Base-by-base conservation (phyloP, 2,888 invertebrate genomes). In the Troides aeacus region DNA sequence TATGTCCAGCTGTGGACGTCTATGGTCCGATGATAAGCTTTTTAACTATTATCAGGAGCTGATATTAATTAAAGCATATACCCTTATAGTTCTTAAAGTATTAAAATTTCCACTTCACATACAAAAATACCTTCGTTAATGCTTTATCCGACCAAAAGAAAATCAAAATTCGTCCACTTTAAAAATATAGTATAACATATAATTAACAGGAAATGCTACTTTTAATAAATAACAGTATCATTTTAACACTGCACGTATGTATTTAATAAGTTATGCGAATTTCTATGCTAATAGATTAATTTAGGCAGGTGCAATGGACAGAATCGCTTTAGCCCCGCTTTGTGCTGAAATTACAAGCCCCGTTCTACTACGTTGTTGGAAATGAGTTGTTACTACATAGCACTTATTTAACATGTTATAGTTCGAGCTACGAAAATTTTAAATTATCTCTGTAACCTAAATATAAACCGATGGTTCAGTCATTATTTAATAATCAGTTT, bases 281-380 rank as follows among this genome's bases (percentile, higher is more conserved):
- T 36, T 56, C 53, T 64, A 64, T 56, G 56, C 64, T 39, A 64
- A 64, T 64, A 64, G 64, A 64, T 64, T 64, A 64, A 56, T 64
- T 59, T 42, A 65, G 85, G 75, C 77, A 80, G 77, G 81, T 83
- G 86, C 85, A 87, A 75, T 83, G 87, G 87, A 84, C 86, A 84
- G 81, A 81, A 79, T 81, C 81, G 83, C 87, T 89, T 90, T 89
- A 89, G 86, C 80, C 78, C 80, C 84, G 88, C 89, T 90, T 89
- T 90, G 89, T 89, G 84, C 79, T 82, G 79, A 83, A 84, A 85
- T 84, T 87, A 87, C 83, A 58, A 39, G 64, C 64, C 64, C 23
- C 39, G 64, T 57, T 64, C 64, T 64, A 64, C 53, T 58, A 39
- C 64, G 64, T 42, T 58, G 64, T 64, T 57, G 58, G 64, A 42